phyloP scores from a whole-genome alignment of 2,113 vertebrate species.

The Hemiprocne comata region DNA sequence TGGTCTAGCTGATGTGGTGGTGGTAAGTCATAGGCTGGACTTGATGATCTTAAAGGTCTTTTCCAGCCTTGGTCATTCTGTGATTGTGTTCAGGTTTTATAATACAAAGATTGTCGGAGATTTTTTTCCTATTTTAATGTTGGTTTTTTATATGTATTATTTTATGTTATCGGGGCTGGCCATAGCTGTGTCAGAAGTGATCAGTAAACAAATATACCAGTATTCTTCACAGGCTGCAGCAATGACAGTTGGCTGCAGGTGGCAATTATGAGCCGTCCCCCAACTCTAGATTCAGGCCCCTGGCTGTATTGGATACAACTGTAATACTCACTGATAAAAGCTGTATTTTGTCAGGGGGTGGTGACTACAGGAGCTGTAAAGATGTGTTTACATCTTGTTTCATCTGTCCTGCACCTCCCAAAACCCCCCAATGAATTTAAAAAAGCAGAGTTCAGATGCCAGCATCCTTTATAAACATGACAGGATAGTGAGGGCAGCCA shows the following conservation, averaged over 20 bases:
- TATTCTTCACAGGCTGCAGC: not conserved
- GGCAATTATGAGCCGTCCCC: not conserved
- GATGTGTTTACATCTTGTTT: not conserved
- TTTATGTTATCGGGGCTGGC: not conserved
- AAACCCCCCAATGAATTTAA: not conserved
- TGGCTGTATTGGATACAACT: not conserved
- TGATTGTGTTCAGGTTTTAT: not conserved
- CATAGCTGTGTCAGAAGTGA: not conserved
- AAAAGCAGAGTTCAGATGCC: not conserved
- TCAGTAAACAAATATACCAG: not conserved
- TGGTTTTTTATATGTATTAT: not conserved
- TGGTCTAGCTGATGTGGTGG: too few species aligned
- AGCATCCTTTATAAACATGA: rapidly evolving
- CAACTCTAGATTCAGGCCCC: not conserved
- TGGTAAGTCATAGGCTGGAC: too few species aligned
- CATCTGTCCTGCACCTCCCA: rapidly evolving
- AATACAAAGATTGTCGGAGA: not conserved
- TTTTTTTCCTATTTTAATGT: not conserved
- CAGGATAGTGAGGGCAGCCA: not conserved
- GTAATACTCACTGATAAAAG: not conserved
- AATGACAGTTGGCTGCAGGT: not conserved
- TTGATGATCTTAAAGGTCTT: too few species aligned
- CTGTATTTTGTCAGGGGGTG: not conserved
- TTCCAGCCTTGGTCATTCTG: too few species aligned
- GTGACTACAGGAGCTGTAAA: not conserved